A percentile compares a stretch with the other conserved stretches of the same genome.
Conservation (phyloP, 2,113 vertebrate species). For the Suricata suricatta region DNA sequence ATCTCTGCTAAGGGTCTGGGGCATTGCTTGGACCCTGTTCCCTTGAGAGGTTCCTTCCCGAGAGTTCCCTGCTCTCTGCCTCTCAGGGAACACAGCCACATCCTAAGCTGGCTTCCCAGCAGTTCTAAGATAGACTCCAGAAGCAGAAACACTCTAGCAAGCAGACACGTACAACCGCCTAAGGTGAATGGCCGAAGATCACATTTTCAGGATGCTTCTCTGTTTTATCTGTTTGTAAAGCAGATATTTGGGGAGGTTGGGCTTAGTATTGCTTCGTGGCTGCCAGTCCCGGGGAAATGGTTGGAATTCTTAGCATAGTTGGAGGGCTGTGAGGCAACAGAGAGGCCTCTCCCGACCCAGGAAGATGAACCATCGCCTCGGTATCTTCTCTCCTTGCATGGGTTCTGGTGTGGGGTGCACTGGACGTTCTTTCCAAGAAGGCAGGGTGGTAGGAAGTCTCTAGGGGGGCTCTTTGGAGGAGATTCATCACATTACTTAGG, state of each 20-base stretch:
- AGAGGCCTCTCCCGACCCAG: constrained; percentile 50
- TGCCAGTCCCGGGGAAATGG: constrained; percentile 72
- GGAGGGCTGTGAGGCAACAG: constrained; percentile 47
- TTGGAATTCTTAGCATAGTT: constrained; percentile 73
- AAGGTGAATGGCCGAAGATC: constrained; percentile 38
- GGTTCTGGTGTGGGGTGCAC: not conserved
- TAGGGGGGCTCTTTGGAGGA: not conserved
- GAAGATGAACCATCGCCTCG: constrained; percentile 67
- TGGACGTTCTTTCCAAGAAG: constrained; percentile 55
- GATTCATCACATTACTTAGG: not conserved
- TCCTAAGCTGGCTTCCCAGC: not conserved
- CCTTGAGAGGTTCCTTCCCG: not conserved
- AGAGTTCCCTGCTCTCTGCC: not conserved
- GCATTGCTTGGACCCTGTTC: not conserved
- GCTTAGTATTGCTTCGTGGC: constrained; percentile 54
- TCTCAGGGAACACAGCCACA: not conserved
- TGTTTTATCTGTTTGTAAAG: constrained; percentile 72
- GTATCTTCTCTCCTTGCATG: constrained; percentile 54
- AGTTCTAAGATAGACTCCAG: not conserved
- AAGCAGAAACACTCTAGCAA: not conserved
- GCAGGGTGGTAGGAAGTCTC: not conserved
- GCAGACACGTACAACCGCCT: not conserved
- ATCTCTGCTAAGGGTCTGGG: not conserved
- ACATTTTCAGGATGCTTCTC: constrained; percentile 73
- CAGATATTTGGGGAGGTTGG: constrained; percentile 69